These are phyloP conservation scores for Candoia aspera DNA, from an alignment of 2,113 vertebrate genomes.

Conservation along the genomic window DNA sequence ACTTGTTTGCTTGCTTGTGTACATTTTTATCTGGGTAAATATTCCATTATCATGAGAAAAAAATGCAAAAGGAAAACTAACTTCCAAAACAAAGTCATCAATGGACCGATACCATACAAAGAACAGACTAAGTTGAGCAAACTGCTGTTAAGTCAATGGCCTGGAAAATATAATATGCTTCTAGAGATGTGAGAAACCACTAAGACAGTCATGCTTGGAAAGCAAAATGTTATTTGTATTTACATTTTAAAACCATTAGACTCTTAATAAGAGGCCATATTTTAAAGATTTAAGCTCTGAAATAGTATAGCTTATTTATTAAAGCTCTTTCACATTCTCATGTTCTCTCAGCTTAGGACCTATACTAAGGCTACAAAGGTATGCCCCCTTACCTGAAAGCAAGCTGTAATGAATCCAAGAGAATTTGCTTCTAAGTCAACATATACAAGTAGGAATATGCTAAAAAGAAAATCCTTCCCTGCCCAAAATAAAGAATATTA, in stretches of 20 bases:
- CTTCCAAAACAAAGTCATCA: constrained; percentile 53
- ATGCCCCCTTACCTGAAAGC: neutral
- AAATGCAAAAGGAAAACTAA: neutral
- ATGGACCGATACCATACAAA: constrained; percentile 62
- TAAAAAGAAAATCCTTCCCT: rapidly evolving
- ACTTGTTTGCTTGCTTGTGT: neutral
- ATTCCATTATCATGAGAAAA: constrained; percentile 30
- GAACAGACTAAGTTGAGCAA: constrained; percentile 68
- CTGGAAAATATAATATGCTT: constrained; percentile 68
- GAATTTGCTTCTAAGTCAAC: neutral
- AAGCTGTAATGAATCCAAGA: neutral
- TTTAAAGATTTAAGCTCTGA: constrained; percentile 58
- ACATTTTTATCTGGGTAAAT: neutral
- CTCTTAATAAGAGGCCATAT: constrained; percentile 56
- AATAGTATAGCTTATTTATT: constrained; percentile 40
- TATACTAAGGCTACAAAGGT: neutral
- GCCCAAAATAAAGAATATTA: rapidly evolving
- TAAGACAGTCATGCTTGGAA: constrained; percentile 66
- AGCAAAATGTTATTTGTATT: constrained; percentile 52
- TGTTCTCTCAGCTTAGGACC: neutral
- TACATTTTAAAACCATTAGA: constrained; percentile 63
- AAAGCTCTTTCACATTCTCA: constrained; percentile 43
- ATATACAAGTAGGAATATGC: neutral
- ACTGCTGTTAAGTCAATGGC: constrained; percentile 62
- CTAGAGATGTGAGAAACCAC: constrained; percentile 65